Evolutionary conservation across 1,140 invertebrate species (phyloP), one percentile per base, ranked within the genome.

Genomic region (Wasmannia auropunctata): DNA sequence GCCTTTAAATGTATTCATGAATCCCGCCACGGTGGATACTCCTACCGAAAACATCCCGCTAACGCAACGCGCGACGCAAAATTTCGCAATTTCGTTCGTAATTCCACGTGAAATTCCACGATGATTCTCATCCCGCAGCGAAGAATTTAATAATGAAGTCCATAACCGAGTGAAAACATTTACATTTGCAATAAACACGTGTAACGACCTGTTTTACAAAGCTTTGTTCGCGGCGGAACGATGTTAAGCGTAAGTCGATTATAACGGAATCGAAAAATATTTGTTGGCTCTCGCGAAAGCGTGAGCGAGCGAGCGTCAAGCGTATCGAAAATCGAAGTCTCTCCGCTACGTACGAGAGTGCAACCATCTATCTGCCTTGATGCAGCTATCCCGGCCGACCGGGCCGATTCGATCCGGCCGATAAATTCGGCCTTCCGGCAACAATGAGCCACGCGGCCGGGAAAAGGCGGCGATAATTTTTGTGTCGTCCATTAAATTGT

Each of bases 221-320:
- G 67, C 79, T 83, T 83, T 83, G 79, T 74, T 58, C 79, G 25
- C 3, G 8, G 25, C 51, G 67, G 40, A 83, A 83, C 51, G 67
- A 83, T 28, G 67, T 74, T 83, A 74, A 74, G n/a, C 67, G 79
- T 83, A 83, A 83, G 54, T 72, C 40, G 67, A 83, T 83, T 83
- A 83, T 58, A 58, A 46, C 37, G 4, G 51, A 83, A 83, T 83
- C 79, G 79, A 83, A 83, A 83, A 83, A 83, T 83, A 83, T 83
- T 83, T 83, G 67, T 74, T 83, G 8, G 37, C 67, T 74, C n/a
- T n/a, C n/a, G n/a, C n/a, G n/a, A n/a, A n/a, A n/a, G n/a, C 28
- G 65, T 11, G 58, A 62, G 28, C 31, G 28, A 19, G 25, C 49
- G 31, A 28, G 43, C 77, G 34, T 69, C 46, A 67, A 81, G 67